These are phyloP conservation scores for Pristionchus arcanus DNA, from an alignment of 2,888 invertebrate species.

Conservation along the genomic window DNA sequence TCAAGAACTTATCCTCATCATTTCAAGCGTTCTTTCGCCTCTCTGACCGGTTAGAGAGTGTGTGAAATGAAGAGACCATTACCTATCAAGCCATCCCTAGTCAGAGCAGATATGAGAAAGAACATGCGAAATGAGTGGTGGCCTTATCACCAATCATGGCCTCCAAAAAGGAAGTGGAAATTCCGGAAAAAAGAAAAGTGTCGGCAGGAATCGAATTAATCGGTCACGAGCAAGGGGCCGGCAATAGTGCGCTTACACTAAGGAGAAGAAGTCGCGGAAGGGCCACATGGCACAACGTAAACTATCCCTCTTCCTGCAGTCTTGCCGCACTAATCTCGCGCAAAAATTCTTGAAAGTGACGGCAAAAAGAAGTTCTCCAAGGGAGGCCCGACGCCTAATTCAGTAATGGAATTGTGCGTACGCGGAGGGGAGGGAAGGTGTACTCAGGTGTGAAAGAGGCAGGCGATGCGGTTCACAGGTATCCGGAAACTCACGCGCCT, in stretches of 20 bases:
- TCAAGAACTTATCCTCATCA: too few relatives aligned
- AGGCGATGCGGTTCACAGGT: neutral
- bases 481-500: slow-evolving; percentile 7
- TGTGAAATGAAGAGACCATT: too few relatives aligned
- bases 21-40: too few relatives aligned
- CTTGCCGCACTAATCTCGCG: neutral
- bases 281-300: slow-evolving; percentile 4
- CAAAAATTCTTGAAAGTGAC: neutral
- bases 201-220: neutral
- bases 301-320: neutral
- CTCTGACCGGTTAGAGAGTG: too few relatives aligned
- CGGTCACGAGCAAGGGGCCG: neutral
- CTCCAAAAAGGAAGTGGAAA: neutral
- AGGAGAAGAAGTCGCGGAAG: neutral
- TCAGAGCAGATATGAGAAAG: neutral
- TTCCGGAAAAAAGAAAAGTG: neutral
- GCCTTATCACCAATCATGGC: neutral
- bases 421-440: neutral
- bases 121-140: neutral
- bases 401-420: neutral
- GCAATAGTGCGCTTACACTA: slow-evolving; percentile 32
- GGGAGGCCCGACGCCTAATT: neutral
- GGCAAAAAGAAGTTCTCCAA: neutral
- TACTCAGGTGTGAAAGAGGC: neutral
- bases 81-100: too few relatives aligned